Percentiles rank a stretch among this genome's conserved stretches.
These are phyloP conservation scores for Psammodynastes pulverulentus DNA, from an alignment of 2,113 vertebrate species.

Conservation along the genomic window DNA sequence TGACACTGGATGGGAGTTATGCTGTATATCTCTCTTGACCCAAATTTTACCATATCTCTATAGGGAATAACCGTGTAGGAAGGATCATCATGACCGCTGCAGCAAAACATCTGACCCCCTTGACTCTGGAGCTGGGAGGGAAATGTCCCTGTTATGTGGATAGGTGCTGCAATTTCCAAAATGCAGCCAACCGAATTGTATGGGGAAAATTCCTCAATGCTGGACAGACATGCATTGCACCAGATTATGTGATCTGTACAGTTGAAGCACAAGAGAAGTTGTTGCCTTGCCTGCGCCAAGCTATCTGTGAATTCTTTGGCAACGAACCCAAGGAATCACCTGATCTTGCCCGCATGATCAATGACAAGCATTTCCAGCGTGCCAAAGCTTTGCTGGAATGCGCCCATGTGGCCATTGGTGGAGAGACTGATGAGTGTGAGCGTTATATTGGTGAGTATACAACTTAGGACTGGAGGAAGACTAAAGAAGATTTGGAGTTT, in stretches of 20 bases:
- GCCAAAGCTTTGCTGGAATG: constrained; percentile 62
- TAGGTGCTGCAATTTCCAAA: constrained; percentile 50
- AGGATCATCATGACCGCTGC: constrained; percentile 74
- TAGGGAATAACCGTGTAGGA: constrained; percentile 47
- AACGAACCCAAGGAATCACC: constrained; percentile 63
- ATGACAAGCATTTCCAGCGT: constrained; percentile 66
- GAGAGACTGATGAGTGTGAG: constrained; percentile 67
- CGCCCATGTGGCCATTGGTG: constrained; percentile 69
- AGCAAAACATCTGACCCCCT: constrained; percentile 76
- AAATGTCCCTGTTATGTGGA: constrained; percentile 88
- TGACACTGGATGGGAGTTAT: neutral
- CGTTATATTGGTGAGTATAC: constrained; percentile 72
- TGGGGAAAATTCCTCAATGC: constrained; percentile 84
- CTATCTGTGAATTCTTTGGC: constrained; percentile 74
- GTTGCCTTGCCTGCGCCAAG: constrained; percentile 65
- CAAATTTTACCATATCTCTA: fast-evolving
- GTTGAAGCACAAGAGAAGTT: constrained; percentile 69
- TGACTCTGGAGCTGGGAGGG: constrained; percentile 90
- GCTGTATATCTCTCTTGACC: neutral
- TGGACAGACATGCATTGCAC: constrained; percentile 86
- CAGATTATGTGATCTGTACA: constrained; percentile 86
- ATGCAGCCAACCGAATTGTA: constrained; percentile 74
- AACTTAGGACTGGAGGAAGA: neutral
- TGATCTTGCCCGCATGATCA: constrained; percentile 71
- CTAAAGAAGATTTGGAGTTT: constrained; percentile 12